These are phyloP conservation scores for Plagodis pulveraria DNA, from an alignment of 2,888 invertebrate genomes.

Conservation along the genomic window DNA sequence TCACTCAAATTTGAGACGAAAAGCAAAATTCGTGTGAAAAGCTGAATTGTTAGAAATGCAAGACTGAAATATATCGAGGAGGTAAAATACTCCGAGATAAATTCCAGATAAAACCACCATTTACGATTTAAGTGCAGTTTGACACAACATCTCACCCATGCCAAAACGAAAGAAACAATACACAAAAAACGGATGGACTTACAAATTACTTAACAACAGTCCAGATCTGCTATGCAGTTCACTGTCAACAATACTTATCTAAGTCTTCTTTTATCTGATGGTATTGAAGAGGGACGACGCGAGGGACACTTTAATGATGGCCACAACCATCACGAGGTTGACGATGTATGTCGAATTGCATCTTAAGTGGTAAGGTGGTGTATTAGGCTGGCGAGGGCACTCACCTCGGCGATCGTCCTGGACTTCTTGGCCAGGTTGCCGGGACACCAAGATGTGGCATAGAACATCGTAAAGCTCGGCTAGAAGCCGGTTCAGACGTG, in stretches of 20 bases:
- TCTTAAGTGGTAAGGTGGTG: slow-evolving; percentile 84
- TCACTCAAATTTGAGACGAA: slow-evolving; percentile 69
- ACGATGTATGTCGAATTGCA: slow-evolving; percentile 85
- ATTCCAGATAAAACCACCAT: slow-evolving; percentile 71
- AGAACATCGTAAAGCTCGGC: slow-evolving; percentile 84
- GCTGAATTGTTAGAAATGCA: slow-evolving; percentile 60
- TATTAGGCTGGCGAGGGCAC: slow-evolving; percentile 79
- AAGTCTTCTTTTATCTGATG: slow-evolving; percentile 80
- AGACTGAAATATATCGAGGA: slow-evolving; percentile 54
- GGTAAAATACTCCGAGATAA: slow-evolving; percentile 44
- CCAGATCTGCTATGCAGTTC: slow-evolving; percentile 82
- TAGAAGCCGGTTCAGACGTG: slow-evolving; percentile 83
- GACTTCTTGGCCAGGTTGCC: slow-evolving; percentile 78
- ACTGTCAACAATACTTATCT: slow-evolving; percentile 81
- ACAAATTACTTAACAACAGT: slow-evolving; percentile 81
- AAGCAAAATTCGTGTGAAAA: slow-evolving; percentile 67
- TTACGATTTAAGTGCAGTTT: slow-evolving; percentile 83
- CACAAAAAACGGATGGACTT: slow-evolving; percentile 72
- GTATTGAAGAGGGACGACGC: slow-evolving; percentile 82
- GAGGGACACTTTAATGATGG: slow-evolving; percentile 81
- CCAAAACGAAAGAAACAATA: slow-evolving; percentile 51
- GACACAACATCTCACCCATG: slow-evolving; percentile 78
- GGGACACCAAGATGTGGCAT: slow-evolving; percentile 82
- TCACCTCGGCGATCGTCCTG: slow-evolving; percentile 81
- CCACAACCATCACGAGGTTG: slow-evolving; percentile 82